These are phyloP conservation scores for Scaptomyza polygonia DNA, from an alignment of 2,888 invertebrate genomes.

Conservation along the genomic window DNA sequence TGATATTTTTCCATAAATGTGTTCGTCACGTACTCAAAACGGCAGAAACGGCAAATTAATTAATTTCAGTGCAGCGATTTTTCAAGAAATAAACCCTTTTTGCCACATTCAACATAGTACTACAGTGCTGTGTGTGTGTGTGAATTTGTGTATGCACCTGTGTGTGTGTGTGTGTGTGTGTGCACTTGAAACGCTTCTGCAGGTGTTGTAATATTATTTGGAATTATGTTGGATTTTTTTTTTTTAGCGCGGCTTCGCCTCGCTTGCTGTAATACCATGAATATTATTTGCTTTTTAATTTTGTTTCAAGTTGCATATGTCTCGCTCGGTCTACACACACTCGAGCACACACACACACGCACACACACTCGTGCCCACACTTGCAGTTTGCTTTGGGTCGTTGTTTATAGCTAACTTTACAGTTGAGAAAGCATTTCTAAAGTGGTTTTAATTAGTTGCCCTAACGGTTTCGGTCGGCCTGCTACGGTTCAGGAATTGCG, in stretches of 20 bases:
- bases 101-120: conserved; percentile 47
- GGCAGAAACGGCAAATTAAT: conserved; percentile 73
- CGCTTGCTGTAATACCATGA: conserved; percentile 64
- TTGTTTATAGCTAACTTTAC: conserved; percentile 81
- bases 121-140: conserved; percentile 1
- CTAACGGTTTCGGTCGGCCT: conserved; percentile 43
- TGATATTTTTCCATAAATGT: conserved; percentile 30
- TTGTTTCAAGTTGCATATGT: conserved; percentile 78
- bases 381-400: conserved; percentile 33
- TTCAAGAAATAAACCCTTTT: conserved; percentile 74
- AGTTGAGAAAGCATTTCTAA: conserved; percentile 77
- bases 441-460: conserved; percentile 79
- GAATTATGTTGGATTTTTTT: conserved; percentile 73
- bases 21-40: conserved; percentile 25
- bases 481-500: conserved; percentile 24
- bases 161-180: conserved; percentile 9
- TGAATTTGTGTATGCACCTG: conserved; percentile 8
- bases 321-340: conserved; percentile 50
- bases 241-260: conserved; percentile 42
- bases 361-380: conserved; percentile 10
- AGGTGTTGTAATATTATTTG: conserved; percentile 78
- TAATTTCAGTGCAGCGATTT: conserved; percentile 79
- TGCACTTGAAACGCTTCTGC: conserved; percentile 54
- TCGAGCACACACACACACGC: conserved; percentile 24
- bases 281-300: conserved; percentile 80